Evolutionary conservation across 2,888 invertebrate genomes (phyloP).

Genomic region (Chrysina gloriosa): DNA sequence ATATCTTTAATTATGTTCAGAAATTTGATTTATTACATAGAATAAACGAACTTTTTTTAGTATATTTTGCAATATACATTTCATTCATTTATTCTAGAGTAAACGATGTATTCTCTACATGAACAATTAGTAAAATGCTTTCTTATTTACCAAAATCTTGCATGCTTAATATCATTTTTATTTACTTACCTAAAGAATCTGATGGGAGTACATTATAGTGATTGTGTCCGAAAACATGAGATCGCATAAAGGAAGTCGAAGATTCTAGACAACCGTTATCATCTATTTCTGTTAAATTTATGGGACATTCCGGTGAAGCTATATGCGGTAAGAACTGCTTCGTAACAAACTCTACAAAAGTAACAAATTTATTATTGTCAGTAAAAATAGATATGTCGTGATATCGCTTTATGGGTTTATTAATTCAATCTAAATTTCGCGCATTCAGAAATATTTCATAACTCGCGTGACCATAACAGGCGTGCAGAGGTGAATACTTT

Average conservation of each 20-base stretch:
- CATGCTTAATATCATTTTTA: background rate
- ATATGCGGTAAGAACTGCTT: slow-evolving; percentile 18
- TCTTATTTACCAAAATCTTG: too few relatives aligned
- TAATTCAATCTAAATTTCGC: slow-evolving; percentile 6
- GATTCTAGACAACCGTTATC: slow-evolving; percentile 19
- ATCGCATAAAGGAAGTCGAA: background rate
- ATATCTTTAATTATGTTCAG: too few relatives aligned
- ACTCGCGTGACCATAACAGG: slow-evolving; percentile 21
- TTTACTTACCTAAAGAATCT: slow-evolving; percentile 7
- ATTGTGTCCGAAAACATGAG: slow-evolving; percentile 13
- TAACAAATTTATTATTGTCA: background rate
- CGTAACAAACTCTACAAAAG: slow-evolving; percentile 20
- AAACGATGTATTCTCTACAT: too few relatives aligned
- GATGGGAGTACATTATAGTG: slow-evolving; percentile 5
- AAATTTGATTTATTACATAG: too few relatives aligned
- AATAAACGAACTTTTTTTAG: background rate
- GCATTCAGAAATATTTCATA: slow-evolving; percentile 1
- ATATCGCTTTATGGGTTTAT: background rate
- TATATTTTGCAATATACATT: background rate
- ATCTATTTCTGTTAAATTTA: slow-evolving; percentile 12
- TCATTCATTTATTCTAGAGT: background rate
- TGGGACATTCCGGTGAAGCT: slow-evolving; percentile 28
- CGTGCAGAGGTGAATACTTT: slow-evolving; percentile 25
- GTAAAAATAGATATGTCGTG: background rate
- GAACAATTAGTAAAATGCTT: too few relatives aligned